Evolutionary conservation across 1,140 invertebrate genomes (phyloP).

Genomic region (Orchestia grillus): DNA sequence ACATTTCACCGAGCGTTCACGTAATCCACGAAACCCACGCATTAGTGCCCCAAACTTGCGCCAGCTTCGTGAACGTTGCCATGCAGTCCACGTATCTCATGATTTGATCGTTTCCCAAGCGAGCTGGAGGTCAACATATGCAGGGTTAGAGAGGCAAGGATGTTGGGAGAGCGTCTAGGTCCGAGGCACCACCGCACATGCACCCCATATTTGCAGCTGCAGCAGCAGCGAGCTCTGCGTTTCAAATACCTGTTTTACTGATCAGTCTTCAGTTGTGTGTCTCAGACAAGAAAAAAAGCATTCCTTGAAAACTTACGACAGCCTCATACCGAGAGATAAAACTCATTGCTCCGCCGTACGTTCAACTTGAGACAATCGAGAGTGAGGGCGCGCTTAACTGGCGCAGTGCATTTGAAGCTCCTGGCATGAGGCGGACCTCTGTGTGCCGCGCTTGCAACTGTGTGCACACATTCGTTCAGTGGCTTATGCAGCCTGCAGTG

Average conservation of each 20-base stretch:
- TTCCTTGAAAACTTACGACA: constrained; percentile 53
- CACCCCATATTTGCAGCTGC: constrained; percentile 46
- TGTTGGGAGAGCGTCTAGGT: neutral
- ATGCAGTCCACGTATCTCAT: neutral
- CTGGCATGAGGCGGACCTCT: neutral
- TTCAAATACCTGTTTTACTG: constrained; percentile 54
- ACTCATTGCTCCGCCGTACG: neutral
- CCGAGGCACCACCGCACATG: neutral
- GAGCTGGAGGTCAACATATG: neutral
- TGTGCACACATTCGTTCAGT: too few relatives aligned
- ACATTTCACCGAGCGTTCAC: constrained; percentile 49
- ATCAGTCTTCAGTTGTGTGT: constrained; percentile 54
- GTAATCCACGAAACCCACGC: constrained; percentile 23
- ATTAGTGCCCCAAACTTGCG: neutral
- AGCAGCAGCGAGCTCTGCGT: constrained; percentile 25
- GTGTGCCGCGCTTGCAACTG: neutral
- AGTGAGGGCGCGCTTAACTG: neutral
- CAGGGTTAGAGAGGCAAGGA: neutral
- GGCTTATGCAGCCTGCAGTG: too few relatives aligned
- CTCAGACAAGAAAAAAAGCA: neutral
- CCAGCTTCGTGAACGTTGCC: neutral
- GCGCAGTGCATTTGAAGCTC: neutral
- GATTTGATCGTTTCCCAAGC: neutral
- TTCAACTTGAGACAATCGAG: neutral
- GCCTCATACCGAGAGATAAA: constrained; percentile 43